Conservation (phyloP, 2,888 invertebrate genomes). For the Glyphotaelius pellucidus region DNA sequence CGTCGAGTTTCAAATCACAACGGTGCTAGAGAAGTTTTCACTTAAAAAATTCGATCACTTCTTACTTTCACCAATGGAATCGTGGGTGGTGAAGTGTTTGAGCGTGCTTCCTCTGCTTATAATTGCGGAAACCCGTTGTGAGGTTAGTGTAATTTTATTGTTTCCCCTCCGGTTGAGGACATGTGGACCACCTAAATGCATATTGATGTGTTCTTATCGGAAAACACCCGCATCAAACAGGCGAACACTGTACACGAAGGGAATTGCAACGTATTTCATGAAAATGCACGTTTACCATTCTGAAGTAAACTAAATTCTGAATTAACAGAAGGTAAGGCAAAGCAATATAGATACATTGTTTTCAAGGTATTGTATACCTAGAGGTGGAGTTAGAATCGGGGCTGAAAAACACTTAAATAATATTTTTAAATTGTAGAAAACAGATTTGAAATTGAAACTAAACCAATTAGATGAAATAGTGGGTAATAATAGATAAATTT, state of each 20-base stretch:
- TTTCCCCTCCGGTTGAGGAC: slow-evolving; percentile 11
- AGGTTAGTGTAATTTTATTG: not conserved
- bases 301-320: too few species aligned
- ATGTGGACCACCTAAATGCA: slow-evolving; percentile 27
- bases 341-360: not conserved
- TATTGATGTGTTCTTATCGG: slow-evolving; percentile 25
- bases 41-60: not conserved
- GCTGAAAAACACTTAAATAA: not conserved
- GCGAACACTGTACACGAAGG: slow-evolving; percentile 6
- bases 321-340: not conserved
- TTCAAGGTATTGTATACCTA: too few species aligned
- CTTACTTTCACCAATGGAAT: too few species aligned
- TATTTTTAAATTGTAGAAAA: not conserved
- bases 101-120: not conserved
- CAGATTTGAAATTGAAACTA: not conserved
- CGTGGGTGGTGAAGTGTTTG: too few species aligned
- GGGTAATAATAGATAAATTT: too few species aligned
- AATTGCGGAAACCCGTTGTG: not conserved
- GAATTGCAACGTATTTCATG: slow-evolving; percentile 31
- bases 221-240: slow-evolving; percentile 3
- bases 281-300: slow-evolving; percentile 3
- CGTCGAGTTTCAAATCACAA: too few species aligned
- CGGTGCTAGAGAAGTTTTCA: too few species aligned
- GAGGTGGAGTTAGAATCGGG: too few species aligned
- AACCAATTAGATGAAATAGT: not conserved